Evolutionary conservation across 2,797 vertebrate genomes (phyloP).

Genomic region (Sebastes jordani): DNA sequence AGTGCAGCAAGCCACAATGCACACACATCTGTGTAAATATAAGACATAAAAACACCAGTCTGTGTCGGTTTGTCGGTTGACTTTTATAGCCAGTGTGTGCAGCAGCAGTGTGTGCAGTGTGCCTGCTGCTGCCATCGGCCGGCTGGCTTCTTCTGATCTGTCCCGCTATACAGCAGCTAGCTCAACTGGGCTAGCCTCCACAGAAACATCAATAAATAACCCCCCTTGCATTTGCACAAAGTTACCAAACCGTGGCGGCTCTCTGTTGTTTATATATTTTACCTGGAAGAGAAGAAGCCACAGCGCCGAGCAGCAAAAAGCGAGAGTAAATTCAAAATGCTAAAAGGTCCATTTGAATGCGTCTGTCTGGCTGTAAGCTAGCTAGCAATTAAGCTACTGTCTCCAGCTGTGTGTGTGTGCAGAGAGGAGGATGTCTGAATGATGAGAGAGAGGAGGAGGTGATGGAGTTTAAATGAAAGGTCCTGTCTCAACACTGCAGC

Average conservation of each 20-base stretch:
- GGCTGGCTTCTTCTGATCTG: conserved; percentile 46
- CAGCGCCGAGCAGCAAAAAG: background rate
- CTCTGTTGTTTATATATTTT: background rate
- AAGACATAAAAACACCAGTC: background rate
- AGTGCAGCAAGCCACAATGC: background rate
- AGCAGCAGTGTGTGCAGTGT: conserved; percentile 2
- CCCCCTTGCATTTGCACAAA: conserved; percentile 22
- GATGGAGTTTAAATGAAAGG: conserved; percentile 50
- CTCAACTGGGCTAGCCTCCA: conserved; percentile 60
- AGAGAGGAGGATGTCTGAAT: conserved; percentile 46
- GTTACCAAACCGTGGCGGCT: conserved; percentile 1
- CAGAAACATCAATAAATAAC: conserved; percentile 38
- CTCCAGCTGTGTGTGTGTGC: conserved; percentile 58
- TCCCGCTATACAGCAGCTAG: conserved; percentile 72
- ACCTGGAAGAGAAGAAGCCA: background rate
- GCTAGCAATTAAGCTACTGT: conserved; percentile 52
- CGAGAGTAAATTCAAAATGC: background rate
- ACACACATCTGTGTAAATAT: background rate
- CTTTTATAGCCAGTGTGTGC: conserved; percentile 34
- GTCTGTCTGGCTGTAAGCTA: conserved; percentile 55
- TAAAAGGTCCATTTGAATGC: conserved; percentile 25
- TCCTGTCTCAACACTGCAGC: conserved; percentile 6
- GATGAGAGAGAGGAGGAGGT: conserved; percentile 59
- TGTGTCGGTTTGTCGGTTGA: background rate
- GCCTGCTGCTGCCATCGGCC: conserved; percentile 37